Base-by-base conservation (phyloP, 2,888 invertebrate genomes). In the Dromius quadrimaculatus region DNA sequence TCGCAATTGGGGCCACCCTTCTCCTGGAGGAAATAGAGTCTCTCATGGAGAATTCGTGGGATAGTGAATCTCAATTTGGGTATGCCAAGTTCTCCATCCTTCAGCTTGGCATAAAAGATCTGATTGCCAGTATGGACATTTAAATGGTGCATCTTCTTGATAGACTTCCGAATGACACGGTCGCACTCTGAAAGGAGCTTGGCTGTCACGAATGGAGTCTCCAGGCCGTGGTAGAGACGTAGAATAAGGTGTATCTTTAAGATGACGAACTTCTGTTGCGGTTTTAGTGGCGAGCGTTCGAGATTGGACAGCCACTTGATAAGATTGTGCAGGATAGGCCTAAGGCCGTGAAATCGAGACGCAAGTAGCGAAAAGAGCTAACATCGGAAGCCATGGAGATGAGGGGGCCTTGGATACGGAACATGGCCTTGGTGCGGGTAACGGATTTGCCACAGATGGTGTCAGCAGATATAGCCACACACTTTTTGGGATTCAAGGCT, bases 401-500 rank as follows among this genome's bases (percentile, higher is more conserved):
- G 8, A 9, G n/a, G 15, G 2, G 2, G 4, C 19, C 47, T 9
- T 19, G 17, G 32, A 61, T 8, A n/a, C 19, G 13, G 34, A 57
- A 57, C 11, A 32, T 32, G 23, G 23, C 45, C 13, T 45, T 45
- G 15, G 13, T 6, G 28, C 45, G 5, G 2, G 45, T 6, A 5
- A 45, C 13, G 15, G 45, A 3, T 5, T 32, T 34, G 34, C 59
- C 59, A 4, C 3, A 6, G 20, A 59, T 19, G 17, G n/a, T 36
- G 1, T 13, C 59, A 17, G 59, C 59, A 19, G 34, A 19, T 9
- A 59, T 13, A n/a, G 59, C 11, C 2, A 36, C 34, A 36, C 59
- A 59, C 17, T 59, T 59, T 2, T 15, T 32, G 6, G 59, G 17
- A n/a, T 59, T 59, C 1, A 59, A 17, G 11, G 19, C 17, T 17